Base-by-base conservation (phyloP, 53 echinoderm and acorn worm genomes). In the Stichopus horrens region DNA sequence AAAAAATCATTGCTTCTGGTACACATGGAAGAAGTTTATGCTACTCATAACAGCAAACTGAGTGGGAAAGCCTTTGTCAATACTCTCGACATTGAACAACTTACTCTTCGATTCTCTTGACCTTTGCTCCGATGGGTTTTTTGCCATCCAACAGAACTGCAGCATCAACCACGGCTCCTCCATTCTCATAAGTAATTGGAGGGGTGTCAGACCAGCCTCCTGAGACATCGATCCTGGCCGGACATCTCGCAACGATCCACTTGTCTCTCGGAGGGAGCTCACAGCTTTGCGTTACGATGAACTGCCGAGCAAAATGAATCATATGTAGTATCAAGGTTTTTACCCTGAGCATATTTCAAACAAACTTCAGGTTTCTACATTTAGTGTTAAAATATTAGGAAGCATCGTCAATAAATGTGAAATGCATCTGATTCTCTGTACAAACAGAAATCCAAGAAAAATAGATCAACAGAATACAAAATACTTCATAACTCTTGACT, bases 151-250 rank as follows among this genome's bases (percentile, higher is more conserved):
- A 77, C 55, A 88, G 88, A 77, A 99, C 89, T 7, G 99, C 99
- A 7, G 94, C 99, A 87, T 99, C 91, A 16, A 94, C 89, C 16
- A 99, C 99, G 23, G 99, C 99, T 16, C 99, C 99, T n/a, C 99
- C 99, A 58, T 89, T 91, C 90, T 99, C 99, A 19, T 99, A 99
- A 6, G 99, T 99, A 92, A 99, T 92, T 11, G 96, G 94, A 67
- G 99, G 99, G 52, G 99, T 99, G 78, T 99, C 99, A 0, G 99
- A 92, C 96, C 96, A 99, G 5, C 96, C 99, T 37, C 99, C 99
- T 8, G 96, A 92, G 2, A 99, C 75, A 65, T 99, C 99, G n/a
- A 99, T 99, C n/a, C 99, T 90, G 8, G 94, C 90, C 7, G 99
- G 99, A 74, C 99, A 99, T 10, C 87, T 90, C 0, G 91, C 99